Base-by-base conservation (phyloP, 2,113 vertebrate species). In the Scortum barcoo region DNA sequence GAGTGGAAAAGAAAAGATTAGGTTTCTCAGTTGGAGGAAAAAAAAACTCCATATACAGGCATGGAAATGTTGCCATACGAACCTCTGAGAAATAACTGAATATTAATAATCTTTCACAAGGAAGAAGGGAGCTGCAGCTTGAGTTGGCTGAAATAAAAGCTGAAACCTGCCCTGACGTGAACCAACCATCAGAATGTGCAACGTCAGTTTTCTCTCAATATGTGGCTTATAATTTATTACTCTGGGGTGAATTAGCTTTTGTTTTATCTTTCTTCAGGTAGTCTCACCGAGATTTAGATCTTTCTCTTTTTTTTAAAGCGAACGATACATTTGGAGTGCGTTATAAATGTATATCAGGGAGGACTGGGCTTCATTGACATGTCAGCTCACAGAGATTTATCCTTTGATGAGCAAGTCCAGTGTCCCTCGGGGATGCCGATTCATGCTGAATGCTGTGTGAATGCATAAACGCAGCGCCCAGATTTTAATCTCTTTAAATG, bases 401-500 rank as follows among this genome's bases (percentile, higher is more conserved):
- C 38, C 76, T 87, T 83, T 81, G 83, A 90, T 87, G 83, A 90
- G 85, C 71, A 79, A 66, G 85, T 87, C 81, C 80, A 6, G 19
- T 24, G 53, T 78, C 65, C 86, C 86, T 24, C 17, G 46, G 84
- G 87, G 81, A 67, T 24, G 12, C 67, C 76, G 79, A 79, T 77
- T 84, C 71, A 84, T 36, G 65, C 63, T 50, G 80, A 88, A 78
- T 78, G 75, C 76, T 78, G 53, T 76, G 67, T 81, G 78, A 92
- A 87, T 79, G 72, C 56, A 68, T 50, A 76, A 85, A 40, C 66
- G 57, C 42, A 26, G 57, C 9, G 1, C 72, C 19, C 69, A 68
- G 65, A 86, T 86, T 86, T 88, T 84, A 88, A 92, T 92, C 87
- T 90, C 63, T 70, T 79, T 70, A 85, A 92, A 88, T 87, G 58